Conservation (phyloP, 2,113 vertebrate genomes). For the Geothlypis trichas region DNA sequence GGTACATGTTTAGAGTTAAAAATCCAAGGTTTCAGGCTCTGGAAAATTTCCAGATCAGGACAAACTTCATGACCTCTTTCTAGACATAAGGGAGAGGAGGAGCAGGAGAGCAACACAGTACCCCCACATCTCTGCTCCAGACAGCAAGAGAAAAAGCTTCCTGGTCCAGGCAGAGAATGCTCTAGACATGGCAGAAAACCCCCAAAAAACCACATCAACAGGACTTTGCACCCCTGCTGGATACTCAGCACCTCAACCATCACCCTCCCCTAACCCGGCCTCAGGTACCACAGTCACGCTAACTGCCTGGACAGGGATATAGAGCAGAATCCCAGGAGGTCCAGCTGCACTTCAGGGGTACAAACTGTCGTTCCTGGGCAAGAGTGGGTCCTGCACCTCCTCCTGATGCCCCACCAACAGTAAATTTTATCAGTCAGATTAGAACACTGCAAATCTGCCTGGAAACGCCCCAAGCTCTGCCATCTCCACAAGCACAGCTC, state of each 20-base stretch:
- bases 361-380: neutral
- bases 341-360: neutral
- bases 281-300: neutral
- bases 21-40: neutral
- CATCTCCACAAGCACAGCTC: neutral
- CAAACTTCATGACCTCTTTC: neutral
- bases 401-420: neutral
- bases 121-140: neutral
- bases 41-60: neutral
- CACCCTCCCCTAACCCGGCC: neutral
- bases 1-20: neutral
- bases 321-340: neutral
- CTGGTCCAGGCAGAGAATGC: neutral
- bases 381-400: neutral
- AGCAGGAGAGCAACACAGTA: neutral
- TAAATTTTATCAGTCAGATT: neutral
- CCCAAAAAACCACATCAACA: fast-evolving
- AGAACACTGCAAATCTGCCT: neutral
- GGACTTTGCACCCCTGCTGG: neutral
- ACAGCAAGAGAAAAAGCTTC: neutral
- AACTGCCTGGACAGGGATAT: neutral
- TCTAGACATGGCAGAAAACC: neutral
- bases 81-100: neutral
- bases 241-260: neutral
- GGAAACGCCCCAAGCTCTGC: neutral